Evolutionary conservation across 2,888 invertebrate genomes (phyloP).

Genomic region (Phragmatobia fuliginosa): DNA sequence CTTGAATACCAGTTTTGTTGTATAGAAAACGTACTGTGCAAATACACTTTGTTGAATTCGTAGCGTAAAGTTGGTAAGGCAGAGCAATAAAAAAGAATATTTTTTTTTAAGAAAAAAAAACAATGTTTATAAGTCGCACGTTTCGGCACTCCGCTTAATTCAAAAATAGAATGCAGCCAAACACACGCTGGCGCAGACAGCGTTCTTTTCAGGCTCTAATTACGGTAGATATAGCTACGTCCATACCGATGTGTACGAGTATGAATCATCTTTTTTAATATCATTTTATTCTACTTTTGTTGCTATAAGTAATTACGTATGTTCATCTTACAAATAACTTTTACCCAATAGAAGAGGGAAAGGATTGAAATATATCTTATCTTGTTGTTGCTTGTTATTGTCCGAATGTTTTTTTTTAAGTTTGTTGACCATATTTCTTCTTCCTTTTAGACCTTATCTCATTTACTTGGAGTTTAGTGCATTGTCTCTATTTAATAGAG

Average conservation of each 20-base stretch:
- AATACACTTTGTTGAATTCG: background rate
- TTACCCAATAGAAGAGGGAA: background rate
- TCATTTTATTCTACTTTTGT: background rate
- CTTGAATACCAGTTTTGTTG: background rate
- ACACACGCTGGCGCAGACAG: background rate
- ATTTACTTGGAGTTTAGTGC: no score
- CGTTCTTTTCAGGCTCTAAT: background rate
- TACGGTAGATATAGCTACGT: background rate
- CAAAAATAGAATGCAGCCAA: background rate
- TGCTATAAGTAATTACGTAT: no score
- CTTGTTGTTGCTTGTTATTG: no score
- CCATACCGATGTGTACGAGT: no score
- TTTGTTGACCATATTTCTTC: no score
- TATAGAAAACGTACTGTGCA: background rate
- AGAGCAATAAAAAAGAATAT: background rate
- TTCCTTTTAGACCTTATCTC: no score
- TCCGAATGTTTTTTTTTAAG: no score
- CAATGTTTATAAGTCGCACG: background rate
- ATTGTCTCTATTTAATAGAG: no score
- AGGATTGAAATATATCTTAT: no score
- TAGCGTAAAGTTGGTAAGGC: background rate
- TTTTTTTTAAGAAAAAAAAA: background rate
- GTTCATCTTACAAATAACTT: background rate
- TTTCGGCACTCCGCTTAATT: background rate
- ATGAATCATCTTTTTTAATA: background rate